Evolutionary conservation across 1,140 invertebrate species (phyloP), one percentile per base, ranked within the genome.

Genomic region (Nomia melanderi): DNA sequence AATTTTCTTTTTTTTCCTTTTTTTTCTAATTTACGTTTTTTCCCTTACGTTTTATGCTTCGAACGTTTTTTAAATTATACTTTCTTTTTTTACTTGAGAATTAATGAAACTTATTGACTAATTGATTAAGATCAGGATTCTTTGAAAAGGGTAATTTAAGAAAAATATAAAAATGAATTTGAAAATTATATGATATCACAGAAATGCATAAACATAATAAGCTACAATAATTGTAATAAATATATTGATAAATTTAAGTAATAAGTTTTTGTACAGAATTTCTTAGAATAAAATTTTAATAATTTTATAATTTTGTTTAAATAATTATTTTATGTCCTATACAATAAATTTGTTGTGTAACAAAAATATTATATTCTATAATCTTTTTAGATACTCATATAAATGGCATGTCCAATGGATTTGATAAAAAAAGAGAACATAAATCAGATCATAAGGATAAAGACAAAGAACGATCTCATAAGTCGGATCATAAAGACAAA

Each of bases 361-460:
- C 9, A 33, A 1, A 14, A 29, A 23, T 25, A 27, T 17, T 59
- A 7, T 25, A 5, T 53, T 0, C 44, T 20, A 0, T 44, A 50
- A 66, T 62, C 67, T 67, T 44, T 75, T 11, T 67, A 92, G 92
- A 92, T 87, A 82, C 86, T 87, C 94, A 95, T 90, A 91, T 95
- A 91, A 96, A 96, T 91, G 95, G 95, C 39, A 92, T 95, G 87
- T 94, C 94, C 71, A 95, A 96, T 90, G 95, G 95, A 67, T 95
- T 94, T 84, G 94, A 93, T 53, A 94, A 94, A 20, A 95, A 95
- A 82, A 94, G 95, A 80, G 95, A 95, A 82, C 94, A 95, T 88
- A 96, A 95, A 90, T 95, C 95, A 9, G 95, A 95, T 29, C 94
- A 93, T 65, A 91, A 87, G 54, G 91, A 95, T 87, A 95, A 94